Base-by-base conservation (phyloP, 2,113 vertebrate species). In the Haemorhous mexicanus region DNA sequence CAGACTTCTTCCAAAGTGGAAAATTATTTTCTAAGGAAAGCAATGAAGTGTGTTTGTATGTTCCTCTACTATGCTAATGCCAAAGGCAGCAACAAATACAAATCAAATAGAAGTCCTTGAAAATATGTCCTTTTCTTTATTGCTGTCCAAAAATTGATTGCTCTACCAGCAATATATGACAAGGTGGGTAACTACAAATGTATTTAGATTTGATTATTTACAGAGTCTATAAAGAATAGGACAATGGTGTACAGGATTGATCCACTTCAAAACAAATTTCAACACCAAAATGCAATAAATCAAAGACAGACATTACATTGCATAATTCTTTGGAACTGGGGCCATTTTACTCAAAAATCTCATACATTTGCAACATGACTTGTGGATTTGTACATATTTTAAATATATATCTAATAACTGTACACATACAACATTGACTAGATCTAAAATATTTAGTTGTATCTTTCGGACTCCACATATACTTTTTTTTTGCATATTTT, bases 191-290 rank as follows among this genome's bases (percentile, higher is more conserved):
- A 86, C 50, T 90, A 92, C 28, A 90, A 94, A 94, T 81, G n/a
- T 92, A 90, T 92, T 96, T 92, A 94, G 79, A 95, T 96, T 86
- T 93, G 46, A 95, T 95, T 90, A 81, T 74, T 94, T 88, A 70
- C 4, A 1, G 27, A 83, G 6, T 26, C 47, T 83, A 63, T 90
- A 70, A 83, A 95, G n/a, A 89, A 89, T 7, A 87, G 10, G 58
- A 94, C 37, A 87, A 77, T 3, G 4, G 50, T 80, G 85, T 82
- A 75, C 68, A 84, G 44, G 59, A 93, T 64, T 78, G 87, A 92
- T 94, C 68, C 52, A 39, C 23, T 72, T 64, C 56, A 63, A 88
- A 94, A 88, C 43, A 93, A 90, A 90, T 81, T 94, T 35, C 61
- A 84, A 21, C 32, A 62, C 8, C n/a, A 84, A 86, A 83, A 74